phyloP scores from a whole-genome alignment of 2,888 invertebrate genomes.

The Drosophila pseudotalamancana region DNA sequence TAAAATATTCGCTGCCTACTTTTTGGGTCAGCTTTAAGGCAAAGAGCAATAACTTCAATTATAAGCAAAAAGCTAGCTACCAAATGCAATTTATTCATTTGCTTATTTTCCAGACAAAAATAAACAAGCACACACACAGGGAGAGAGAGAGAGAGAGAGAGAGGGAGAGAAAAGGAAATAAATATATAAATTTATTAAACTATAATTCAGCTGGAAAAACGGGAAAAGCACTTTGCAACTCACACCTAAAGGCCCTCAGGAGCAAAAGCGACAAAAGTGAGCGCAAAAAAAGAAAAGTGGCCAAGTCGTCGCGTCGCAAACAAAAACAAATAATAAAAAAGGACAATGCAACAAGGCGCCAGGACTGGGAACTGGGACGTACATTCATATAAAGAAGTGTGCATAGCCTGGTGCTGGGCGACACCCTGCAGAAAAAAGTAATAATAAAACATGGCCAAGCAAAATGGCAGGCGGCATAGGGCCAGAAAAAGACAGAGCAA shows the following conservation, averaged over 20 bases:
- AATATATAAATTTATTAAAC: conserved; percentile 76
- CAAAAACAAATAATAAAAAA: conserved; percentile 34
- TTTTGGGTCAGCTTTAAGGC: conserved; percentile 32
- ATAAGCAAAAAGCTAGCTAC: conserved; percentile 24
- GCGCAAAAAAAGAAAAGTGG: conserved; percentile 39
- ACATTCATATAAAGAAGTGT: conserved; percentile 68
- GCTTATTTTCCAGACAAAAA: conserved; percentile 19
- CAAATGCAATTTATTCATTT: conserved; percentile 59
- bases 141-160: conserved; percentile 6
- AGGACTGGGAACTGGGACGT: conserved; percentile 37
- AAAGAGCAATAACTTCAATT: conserved; percentile 53
- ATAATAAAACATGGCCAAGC: conserved; percentile 74
- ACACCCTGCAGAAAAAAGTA: conserved; percentile 54
- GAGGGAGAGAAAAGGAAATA: conserved; percentile 41
- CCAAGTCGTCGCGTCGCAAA: conserved; percentile 42
- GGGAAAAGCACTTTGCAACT: conserved; percentile 71
- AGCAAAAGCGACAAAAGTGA: conserved; percentile 17
- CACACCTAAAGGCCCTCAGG: conserved; percentile 32
- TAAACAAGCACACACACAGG: not conserved
- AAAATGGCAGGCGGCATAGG: conserved; percentile 29
- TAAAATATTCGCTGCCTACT: conserved; percentile 2
- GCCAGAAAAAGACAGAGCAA: not conserved
- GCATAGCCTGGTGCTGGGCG: conserved; percentile 62
- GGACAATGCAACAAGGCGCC: conserved; percentile 62
- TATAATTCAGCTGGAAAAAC: conserved; percentile 67